Conservation (phyloP, 2,113 vertebrate genomes). For the Antechinus stuartii region DNA sequence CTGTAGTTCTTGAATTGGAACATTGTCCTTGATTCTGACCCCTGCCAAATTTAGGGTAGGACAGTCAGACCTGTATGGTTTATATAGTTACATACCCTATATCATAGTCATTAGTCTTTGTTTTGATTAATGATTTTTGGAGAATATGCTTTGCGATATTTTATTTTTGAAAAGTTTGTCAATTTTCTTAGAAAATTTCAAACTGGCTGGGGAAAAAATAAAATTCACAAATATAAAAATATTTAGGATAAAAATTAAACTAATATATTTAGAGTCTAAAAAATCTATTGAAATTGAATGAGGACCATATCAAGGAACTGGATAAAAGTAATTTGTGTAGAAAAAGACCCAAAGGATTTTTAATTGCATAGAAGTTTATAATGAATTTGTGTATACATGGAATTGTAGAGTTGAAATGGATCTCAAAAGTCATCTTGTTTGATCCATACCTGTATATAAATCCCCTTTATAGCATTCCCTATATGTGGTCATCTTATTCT, state of each 20-base stretch:
- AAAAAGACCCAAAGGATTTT: neutral
- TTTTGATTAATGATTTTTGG: no score
- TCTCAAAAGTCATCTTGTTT: neutral
- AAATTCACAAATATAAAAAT: neutral
- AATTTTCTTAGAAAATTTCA: neutral
- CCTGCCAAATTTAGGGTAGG: no score
- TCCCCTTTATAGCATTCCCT: neutral
- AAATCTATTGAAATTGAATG: neutral
- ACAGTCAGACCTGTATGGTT: no score
- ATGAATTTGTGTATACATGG: neutral
- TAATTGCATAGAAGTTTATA: neutral
- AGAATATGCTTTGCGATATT: no score
- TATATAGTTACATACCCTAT: no score
- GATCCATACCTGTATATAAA: neutral
- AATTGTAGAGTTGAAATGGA: neutral
- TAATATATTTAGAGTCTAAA: neutral
- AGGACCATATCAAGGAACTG: neutral
- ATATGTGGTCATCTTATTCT: neutral
- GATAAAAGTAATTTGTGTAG: neutral
- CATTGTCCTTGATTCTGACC: no score
- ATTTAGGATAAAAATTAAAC: neutral
- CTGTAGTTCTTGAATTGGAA: no score
- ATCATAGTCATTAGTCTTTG: no score
- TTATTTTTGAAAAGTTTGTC: no score
- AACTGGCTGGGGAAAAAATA: neutral